Percentiles rank a stretch among this genome's conserved stretches.
Evolutionary conservation across 2,113 vertebrate species (phyloP).

Genomic region (Leptocoma aspasia): DNA sequence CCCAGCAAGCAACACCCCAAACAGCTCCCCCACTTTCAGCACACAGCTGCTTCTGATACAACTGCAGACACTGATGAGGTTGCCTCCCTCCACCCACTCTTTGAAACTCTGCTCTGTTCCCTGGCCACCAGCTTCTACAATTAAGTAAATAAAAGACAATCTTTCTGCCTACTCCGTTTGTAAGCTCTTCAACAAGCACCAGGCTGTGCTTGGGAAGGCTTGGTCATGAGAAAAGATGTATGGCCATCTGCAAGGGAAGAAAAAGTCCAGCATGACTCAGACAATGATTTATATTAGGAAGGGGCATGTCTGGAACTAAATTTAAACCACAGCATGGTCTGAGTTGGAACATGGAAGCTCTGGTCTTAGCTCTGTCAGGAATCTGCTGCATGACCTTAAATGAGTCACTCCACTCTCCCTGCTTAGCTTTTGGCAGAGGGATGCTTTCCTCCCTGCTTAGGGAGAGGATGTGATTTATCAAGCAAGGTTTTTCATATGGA

Average conservation of each 20-base stretch:
- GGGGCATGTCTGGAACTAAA: slow-evolving; percentile 4
- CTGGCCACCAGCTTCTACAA: not conserved
- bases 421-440: not conserved
- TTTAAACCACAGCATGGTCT: not conserved
- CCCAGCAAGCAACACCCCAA: not conserved
- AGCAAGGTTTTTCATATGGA: not conserved
- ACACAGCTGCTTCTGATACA: not conserved
- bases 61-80: not conserved
- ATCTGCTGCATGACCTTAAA: not conserved
- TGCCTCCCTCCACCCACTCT: not conserved
- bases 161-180: not conserved
- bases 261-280: not conserved
- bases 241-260: not conserved
- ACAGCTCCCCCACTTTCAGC: not conserved
- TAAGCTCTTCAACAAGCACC: not conserved
- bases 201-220: not conserved
- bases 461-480: not conserved
- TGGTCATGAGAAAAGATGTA: not conserved
- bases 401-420: not conserved
- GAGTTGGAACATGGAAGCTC: not conserved
- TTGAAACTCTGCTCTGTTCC: not conserved
- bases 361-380: not conserved
- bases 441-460: not conserved
- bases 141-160: not conserved
- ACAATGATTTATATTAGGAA: not conserved